phyloP scores from a whole-genome alignment of 2,888 invertebrate species.

The Heteromurus nitidus region DNA sequence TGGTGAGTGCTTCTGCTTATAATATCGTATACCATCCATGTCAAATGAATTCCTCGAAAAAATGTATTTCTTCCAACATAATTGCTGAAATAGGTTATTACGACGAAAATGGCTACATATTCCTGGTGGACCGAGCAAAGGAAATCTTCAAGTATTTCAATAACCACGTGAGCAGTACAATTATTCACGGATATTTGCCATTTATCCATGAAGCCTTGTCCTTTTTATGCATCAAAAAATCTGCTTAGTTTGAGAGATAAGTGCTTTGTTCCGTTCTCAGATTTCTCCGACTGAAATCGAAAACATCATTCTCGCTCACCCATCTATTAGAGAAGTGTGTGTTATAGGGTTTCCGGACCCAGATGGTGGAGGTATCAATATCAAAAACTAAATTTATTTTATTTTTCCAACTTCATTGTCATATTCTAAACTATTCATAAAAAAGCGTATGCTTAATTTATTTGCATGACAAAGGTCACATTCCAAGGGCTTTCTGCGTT shows the following conservation, averaged over 20 bases:
- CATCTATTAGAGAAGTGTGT: constrained; percentile 61
- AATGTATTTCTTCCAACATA: constrained; percentile 18
- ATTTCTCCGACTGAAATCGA: constrained; percentile 65
- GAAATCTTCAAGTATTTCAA: constrained; percentile 71
- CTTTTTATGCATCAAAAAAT: no score
- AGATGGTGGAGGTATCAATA: constrained; percentile 69
- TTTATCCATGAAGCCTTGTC: no score
- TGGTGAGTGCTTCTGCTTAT: no score
- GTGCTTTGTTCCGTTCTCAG: constrained; percentile 9
- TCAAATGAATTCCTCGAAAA: no score
- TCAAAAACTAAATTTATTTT: no score
- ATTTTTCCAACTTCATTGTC: no score
- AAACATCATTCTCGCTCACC: constrained; percentile 55
- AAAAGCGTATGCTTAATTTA: no score
- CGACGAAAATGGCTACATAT: constrained; percentile 69
- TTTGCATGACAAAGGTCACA: no score
- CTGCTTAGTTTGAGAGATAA: no score
- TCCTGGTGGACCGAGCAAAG: constrained; percentile 69
- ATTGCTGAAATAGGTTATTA: constrained; percentile 61
- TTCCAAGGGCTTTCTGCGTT: constrained; percentile 71
- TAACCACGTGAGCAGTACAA: constrained; percentile 64
- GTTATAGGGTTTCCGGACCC: constrained; percentile 70
- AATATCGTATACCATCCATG: no score
- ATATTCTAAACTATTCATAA: no score
- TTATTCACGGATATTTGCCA: no score